Evolutionary conservation across 2,888 invertebrate genomes (phyloP), one percentile per base, ranked within the genome.

Genomic region (Tetheella fluctuosa): DNA sequence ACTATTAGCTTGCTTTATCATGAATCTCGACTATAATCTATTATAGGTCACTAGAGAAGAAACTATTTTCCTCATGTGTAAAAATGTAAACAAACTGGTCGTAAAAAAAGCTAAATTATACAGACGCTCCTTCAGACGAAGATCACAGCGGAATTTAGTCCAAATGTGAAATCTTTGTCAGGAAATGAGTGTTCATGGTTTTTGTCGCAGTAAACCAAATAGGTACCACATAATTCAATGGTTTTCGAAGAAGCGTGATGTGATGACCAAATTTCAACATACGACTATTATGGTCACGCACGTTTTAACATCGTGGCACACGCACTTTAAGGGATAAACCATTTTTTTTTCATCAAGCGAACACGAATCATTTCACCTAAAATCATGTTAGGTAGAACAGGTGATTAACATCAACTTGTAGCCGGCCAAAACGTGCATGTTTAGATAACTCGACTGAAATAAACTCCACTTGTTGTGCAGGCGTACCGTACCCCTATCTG

Each of bases 61-160:
- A 74, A 70, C 75, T 72, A 80, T 81, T 82, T 74, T 77, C 76
- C 69, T 68, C 67, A 66, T 37, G 23, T 70, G 76, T 69, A 79
- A 83, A 81, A 84, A 83, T 81, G 81, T 86, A 89, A 88, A 88
- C 86, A 87, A 74, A 76, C 68, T 73, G 79, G 65, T 81, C 82
- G 81, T 85, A 82, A 86, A 87, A 77, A 71, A 76, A 82, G 80
- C 83, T 59, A 81, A 88, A 86, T 86, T 86, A 85, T 80, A 76
- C 76, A 71, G 75, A 77, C 79, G 79, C 73, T 60, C 65, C 62
- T 67, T 64, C 20, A 61, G 67, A 66, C 68, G 60, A 70, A 67
- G 70, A 70, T 70, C 69, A 69, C 69, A 64, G 67, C 69, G 68
- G 69, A 70, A 69, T 66, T 77, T 74, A 72, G 73, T 71, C 70